Base-by-base conservation (phyloP, 1,140 invertebrate species). In the Nylanderia fulva region DNA sequence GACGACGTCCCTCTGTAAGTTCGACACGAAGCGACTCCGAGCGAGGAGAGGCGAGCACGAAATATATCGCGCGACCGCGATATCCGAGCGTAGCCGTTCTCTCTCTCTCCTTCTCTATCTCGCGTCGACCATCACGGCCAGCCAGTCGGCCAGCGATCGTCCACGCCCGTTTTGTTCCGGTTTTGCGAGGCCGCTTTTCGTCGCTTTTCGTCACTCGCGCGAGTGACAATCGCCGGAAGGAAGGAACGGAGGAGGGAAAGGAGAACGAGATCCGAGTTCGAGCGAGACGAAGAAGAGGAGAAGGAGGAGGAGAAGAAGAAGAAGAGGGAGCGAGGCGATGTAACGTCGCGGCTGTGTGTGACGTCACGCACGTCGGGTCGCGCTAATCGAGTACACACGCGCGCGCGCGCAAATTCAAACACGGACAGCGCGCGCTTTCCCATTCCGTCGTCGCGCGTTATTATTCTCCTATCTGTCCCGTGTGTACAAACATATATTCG, bases 311-410 rank as follows among this genome's bases (percentile, higher is more conserved):
- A n/a, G n/a, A n/a, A n/a, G n/a, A n/a, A n/a, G 13, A 45, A 7
- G 4, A 13, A 45, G 13, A 4, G 45, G 15, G 42, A 54, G 58
- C 71, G 71, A 91, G 66, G 92, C 91, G 91, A 93, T 94, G 92
- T 94, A 94, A 94, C 93, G 52, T 82, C 93, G 66, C 33, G 92
- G 93, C 92, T 89, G 91, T 84, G 86, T 94, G 93, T 94, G 93
- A 94, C 93, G 93, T 94, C 93, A 94, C 92, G 91, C 91, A 88
- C 54, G 77, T 82, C 66, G 77, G 77, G 66, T 82, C 77, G 92
- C 92, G 92, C 92, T 94, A 94, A 94, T 94, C 93, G 64, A 71
- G 77, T 90, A 92, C 90, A 90, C 89, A 84, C 85, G 52, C 80
- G 84, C 72, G 68, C 72, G 84, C 79, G 79, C 72, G 75, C 39